These are phyloP conservation scores for Standfussiana lucernea DNA, from an alignment of 2,888 invertebrate genomes.

Conservation along the genomic window DNA sequence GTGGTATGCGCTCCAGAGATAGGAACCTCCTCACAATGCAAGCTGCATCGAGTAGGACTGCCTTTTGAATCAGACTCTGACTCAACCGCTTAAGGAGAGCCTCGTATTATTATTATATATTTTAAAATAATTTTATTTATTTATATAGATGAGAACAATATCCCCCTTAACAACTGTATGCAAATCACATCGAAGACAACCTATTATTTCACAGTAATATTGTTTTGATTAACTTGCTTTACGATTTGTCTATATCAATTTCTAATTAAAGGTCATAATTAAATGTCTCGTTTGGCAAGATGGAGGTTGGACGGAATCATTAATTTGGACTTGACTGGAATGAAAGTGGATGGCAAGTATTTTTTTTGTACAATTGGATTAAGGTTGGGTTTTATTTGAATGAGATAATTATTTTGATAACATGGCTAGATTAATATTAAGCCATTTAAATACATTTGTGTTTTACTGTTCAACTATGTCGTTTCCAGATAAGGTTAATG, in stretches of 20 bases:
- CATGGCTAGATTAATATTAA: not conserved
- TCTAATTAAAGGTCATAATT: slow-evolving; percentile 74
- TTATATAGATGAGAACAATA: too few species aligned
- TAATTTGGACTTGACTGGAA: slow-evolving; percentile 52
- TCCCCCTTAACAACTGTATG: slow-evolving; percentile 62
- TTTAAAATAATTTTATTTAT: too few species aligned
- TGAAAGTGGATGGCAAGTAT: slow-evolving; percentile 46
- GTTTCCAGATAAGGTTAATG: too few species aligned
- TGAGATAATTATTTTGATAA: not conserved
- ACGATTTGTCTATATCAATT: slow-evolving; percentile 75
- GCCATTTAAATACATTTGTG: too few species aligned
- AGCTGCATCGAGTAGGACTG: too few species aligned
- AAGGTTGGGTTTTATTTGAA: not conserved
- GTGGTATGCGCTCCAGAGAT: too few species aligned
- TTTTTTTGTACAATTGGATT: slow-evolving; percentile 10
- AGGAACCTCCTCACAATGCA: too few species aligned
- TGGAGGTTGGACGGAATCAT: slow-evolving; percentile 58
- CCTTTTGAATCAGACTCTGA: too few species aligned
- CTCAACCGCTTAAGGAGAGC: too few species aligned
- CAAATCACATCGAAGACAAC: slow-evolving; percentile 59
- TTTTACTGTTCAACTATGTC: too few species aligned
- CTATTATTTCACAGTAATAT: slow-evolving; percentile 64
- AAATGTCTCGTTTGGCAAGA: slow-evolving; percentile 72
- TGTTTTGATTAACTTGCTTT: slow-evolving; percentile 67
- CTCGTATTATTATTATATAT: too few species aligned